Evolutionary conservation across 2,797 vertebrate genomes (phyloP).

Genomic region (Hydrophis major): DNA sequence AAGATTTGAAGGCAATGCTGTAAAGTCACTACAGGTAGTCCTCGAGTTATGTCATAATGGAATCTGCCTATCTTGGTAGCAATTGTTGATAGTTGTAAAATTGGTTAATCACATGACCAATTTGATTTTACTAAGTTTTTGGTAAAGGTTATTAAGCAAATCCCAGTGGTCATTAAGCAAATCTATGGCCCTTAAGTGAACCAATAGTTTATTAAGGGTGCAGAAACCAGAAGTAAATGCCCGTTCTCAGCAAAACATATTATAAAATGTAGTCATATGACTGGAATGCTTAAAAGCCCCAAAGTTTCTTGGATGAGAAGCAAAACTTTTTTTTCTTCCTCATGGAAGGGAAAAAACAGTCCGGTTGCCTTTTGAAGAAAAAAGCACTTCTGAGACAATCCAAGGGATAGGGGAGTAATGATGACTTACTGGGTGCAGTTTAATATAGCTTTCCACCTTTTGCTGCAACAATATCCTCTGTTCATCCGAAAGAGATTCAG

Average conservation of each 20-base stretch:
- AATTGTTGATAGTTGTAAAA: not conserved
- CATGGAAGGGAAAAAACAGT: not conserved
- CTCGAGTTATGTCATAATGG: not conserved
- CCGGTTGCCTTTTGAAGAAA: not conserved
- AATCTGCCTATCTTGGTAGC: not conserved
- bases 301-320: not conserved
- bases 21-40: not conserved
- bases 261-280: not conserved
- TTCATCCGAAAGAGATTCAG: constrained; percentile 78
- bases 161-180: not conserved
- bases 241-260: not conserved
- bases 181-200: not conserved
- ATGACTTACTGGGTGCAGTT: constrained; percentile 78
- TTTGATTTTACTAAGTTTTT: not conserved
- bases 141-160: not conserved
- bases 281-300: not conserved
- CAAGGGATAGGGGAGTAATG: not conserved
- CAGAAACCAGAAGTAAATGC: not conserved
- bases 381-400: not conserved
- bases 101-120: not conserved
- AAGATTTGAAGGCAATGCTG: not conserved
- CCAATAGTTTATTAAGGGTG: not conserved
- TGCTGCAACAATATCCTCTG: constrained; percentile 78
- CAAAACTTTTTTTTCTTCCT: not conserved
- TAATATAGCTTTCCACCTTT: constrained; percentile 81